These are phyloP conservation scores for Sebastes flavidus DNA, from an alignment of 2,797 vertebrate genomes.

Conservation along the genomic window DNA sequence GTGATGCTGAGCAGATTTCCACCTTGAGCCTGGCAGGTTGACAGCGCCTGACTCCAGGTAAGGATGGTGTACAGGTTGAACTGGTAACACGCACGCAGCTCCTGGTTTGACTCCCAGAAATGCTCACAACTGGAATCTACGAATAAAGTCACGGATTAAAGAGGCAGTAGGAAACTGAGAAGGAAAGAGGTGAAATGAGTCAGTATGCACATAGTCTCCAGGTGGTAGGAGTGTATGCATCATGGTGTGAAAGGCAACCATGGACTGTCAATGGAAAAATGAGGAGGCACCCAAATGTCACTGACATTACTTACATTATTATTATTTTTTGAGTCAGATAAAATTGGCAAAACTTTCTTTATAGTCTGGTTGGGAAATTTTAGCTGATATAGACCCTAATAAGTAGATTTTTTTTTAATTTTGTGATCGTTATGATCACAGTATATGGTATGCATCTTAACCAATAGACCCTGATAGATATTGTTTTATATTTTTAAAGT, in stretches of 20 bases:
- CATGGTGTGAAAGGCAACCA: not conserved
- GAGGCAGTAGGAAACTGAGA: not conserved
- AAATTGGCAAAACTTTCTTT: not conserved
- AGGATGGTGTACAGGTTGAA: conserved; percentile 90
- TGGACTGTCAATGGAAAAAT: not conserved
- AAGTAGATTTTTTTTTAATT: not conserved
- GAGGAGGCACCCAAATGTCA: not conserved
- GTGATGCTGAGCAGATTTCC: conserved; percentile 90
- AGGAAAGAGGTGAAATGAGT: not conserved
- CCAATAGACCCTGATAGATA: too few species aligned
- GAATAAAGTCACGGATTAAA: conserved; percentile 10
- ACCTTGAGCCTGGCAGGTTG: conserved; percentile 89
- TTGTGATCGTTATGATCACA: not conserved
- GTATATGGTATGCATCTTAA: not conserved
- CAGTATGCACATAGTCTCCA: not conserved
- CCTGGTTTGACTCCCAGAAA: conserved; percentile 87
- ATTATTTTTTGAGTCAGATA: not conserved
- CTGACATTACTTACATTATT: not conserved
- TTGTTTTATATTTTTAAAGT: too few species aligned
- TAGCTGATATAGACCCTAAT: not conserved
- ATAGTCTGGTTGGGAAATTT: not conserved
- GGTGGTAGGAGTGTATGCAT: not conserved
- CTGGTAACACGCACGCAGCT: conserved; percentile 89
- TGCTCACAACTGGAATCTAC: conserved; percentile 82
- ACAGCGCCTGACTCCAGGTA: conserved; percentile 89